A percentile compares a stretch with the other conserved stretches of the same genome.
phyloP scores from a whole-genome alignment of 2,797 vertebrate species.

The Pogoniulus pusillus region DNA sequence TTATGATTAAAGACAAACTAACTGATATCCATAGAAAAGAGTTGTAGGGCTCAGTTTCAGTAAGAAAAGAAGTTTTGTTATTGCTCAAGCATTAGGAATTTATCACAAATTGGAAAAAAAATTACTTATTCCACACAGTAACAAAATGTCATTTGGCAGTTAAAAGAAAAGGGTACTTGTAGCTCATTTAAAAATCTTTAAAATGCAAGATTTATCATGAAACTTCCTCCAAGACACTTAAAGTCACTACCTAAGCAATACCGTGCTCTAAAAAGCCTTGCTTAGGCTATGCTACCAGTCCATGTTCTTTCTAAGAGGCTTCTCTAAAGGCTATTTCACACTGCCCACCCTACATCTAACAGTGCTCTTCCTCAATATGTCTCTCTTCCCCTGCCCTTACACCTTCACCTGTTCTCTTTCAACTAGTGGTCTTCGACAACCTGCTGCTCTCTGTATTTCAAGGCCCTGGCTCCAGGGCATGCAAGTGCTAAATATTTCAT shows the following conservation, averaged over 20 bases:
- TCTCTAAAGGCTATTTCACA: background rate
- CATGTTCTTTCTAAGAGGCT: background rate
- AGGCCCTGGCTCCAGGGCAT: background rate
- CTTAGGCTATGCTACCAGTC: background rate
- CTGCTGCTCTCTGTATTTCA: background rate
- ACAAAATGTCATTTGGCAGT: too few relatives aligned
- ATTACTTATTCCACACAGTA: too few relatives aligned
- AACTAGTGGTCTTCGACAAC: background rate
- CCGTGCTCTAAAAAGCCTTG: background rate
- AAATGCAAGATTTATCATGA: background rate
- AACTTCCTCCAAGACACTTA: background rate
- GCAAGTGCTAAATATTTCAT: background rate
- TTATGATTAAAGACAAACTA: too few relatives aligned
- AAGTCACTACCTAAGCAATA: background rate
- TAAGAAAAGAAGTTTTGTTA: too few relatives aligned
- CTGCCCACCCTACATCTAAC: background rate
- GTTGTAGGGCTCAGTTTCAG: too few relatives aligned
- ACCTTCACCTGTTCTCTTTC: background rate
- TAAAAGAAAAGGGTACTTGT: too few relatives aligned
- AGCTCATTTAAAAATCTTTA: too few relatives aligned
- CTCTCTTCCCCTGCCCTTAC: background rate
- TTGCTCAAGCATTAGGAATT: too few relatives aligned
- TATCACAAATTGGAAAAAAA: too few relatives aligned
- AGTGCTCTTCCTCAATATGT: background rate
- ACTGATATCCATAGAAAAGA: too few relatives aligned